Evolutionary conservation across 2,888 invertebrate species (phyloP).

Genomic region (Tryphoninae sp.): DNA sequence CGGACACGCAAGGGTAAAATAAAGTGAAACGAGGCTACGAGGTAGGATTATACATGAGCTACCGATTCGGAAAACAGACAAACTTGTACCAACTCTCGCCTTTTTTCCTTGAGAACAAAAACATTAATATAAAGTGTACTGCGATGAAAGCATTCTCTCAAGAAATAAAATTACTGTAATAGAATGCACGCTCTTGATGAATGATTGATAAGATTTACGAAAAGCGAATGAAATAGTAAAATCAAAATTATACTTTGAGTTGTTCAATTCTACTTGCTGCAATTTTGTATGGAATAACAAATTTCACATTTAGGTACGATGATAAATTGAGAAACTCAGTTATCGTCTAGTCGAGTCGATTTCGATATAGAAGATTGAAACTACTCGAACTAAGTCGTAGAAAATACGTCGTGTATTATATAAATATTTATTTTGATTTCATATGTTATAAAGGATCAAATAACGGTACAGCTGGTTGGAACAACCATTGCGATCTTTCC

Average conservation of each 20-base stretch:
- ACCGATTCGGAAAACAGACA: slow-evolving; percentile 56
- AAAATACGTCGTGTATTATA: slow-evolving; percentile 34
- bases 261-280: too few species aligned
- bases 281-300: too few species aligned
- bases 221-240: too few species aligned
- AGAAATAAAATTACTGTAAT: too few species aligned
- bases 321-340: too few species aligned
- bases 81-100: slow-evolving; percentile 62
- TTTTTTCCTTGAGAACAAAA: slow-evolving; percentile 66
- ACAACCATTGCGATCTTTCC: slow-evolving; percentile 57
- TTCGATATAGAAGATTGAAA: slow-evolving; percentile 28
- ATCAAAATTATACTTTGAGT: too few species aligned
- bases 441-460: slow-evolving; percentile 18
- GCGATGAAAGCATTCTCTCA: too few species aligned
- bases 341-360: not conserved
- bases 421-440: not conserved
- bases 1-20: slow-evolving; percentile 68
- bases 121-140: not conserved
- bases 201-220: too few species aligned
- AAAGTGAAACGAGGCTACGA: slow-evolving; percentile 61
- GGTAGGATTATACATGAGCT: slow-evolving; percentile 44
- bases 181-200: too few species aligned
- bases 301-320: too few species aligned
- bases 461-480: slow-evolving; percentile 55
- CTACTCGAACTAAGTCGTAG: slow-evolving; percentile 33